phyloP scores from a whole-genome alignment of 2,113 vertebrate genomes.

The Carettochelys insculpta region DNA sequence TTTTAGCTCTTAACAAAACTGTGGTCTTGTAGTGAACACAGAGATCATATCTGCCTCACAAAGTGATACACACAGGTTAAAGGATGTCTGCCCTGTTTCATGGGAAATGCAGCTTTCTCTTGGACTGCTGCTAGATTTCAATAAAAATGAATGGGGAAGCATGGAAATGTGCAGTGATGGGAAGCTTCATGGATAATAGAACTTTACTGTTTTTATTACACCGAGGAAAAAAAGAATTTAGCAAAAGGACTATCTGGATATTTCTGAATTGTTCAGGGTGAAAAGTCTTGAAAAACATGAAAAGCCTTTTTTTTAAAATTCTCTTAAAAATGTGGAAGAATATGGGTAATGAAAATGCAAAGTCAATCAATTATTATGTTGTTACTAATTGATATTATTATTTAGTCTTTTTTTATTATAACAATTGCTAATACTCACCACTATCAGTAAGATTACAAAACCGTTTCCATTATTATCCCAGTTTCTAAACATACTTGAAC shows the following conservation, averaged over 20 bases:
- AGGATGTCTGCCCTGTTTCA: constrained; percentile 63
- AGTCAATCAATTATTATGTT: not conserved
- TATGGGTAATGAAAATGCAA: constrained; percentile 24
- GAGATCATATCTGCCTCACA: constrained; percentile 65
- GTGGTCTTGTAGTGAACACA: constrained; percentile 69
- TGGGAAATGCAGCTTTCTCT: not conserved
- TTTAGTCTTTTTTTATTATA: constrained; percentile 22
- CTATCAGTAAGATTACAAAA: not conserved
- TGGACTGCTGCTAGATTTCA: constrained; percentile 37
- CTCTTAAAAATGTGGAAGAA: not conserved
- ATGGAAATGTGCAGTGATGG: constrained; percentile 48
- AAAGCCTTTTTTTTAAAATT: not conserved
- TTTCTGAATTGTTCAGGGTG: not conserved
- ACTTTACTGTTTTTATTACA: constrained; percentile 14
- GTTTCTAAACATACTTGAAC: not conserved
- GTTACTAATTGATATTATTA: not conserved
- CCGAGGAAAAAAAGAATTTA: not conserved
- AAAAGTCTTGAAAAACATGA: not conserved
- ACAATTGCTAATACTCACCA: not conserved
- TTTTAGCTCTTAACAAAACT: constrained; percentile 73
- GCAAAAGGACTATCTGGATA: not conserved
- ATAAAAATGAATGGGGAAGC: constrained; percentile 62
- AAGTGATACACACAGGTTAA: constrained; percentile 71
- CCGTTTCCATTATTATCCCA: not conserved
- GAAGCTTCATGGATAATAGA: constrained; percentile 38